A percentile compares a stretch with the other conserved stretches of the same genome.
Evolutionary conservation across 2,888 invertebrate species (phyloP).

Genomic region (Lepas anatifera): DNA sequence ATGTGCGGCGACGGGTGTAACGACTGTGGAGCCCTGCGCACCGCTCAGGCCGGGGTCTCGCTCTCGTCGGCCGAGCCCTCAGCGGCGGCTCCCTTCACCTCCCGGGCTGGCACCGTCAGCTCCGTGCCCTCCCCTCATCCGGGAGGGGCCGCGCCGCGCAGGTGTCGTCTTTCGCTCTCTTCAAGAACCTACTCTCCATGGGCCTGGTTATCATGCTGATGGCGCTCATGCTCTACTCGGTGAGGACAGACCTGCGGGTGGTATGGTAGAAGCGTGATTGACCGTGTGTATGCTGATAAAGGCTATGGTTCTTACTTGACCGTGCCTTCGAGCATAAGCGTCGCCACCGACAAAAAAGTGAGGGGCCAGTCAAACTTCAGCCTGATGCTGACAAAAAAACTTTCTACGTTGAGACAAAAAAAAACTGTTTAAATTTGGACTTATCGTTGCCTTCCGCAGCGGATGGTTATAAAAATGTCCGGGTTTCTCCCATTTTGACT

Average conservation of each 20-base stretch:
- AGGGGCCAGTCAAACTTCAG: too few species aligned
- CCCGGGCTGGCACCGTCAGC: slow-evolving; percentile 27
- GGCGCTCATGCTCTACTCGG: slow-evolving; percentile 37
- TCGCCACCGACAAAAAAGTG: too few species aligned
- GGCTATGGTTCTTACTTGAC: too few species aligned
- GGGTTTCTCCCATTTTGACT: too few species aligned
- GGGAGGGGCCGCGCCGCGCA: slow-evolving; percentile 39
- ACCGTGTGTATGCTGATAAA: too few species aligned
- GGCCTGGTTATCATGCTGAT: slow-evolving; percentile 37
- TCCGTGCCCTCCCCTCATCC: slow-evolving; percentile 26
- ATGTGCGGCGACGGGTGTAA: slow-evolving; percentile 41
- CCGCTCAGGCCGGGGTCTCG: slow-evolving; percentile 37
- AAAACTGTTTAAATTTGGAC: too few species aligned
- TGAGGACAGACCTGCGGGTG: slow-evolving; percentile 26
- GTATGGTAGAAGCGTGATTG: too few species aligned
- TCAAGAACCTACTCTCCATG: slow-evolving; percentile 40
- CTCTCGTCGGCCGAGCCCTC: slow-evolving; percentile 33
- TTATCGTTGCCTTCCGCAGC: too few species aligned
- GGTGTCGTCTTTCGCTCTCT: slow-evolving; percentile 38
- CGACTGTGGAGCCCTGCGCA: slow-evolving; percentile 38
- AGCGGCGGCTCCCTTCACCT: slow-evolving; percentile 32
- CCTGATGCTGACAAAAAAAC: too few species aligned
- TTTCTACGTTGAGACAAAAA: too few species aligned
- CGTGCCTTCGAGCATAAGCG: too few species aligned
- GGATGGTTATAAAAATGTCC: too few species aligned